Evolutionary conservation across 2,797 vertebrate species (phyloP).

Genomic region (Intellagama lesueurii): DNA sequence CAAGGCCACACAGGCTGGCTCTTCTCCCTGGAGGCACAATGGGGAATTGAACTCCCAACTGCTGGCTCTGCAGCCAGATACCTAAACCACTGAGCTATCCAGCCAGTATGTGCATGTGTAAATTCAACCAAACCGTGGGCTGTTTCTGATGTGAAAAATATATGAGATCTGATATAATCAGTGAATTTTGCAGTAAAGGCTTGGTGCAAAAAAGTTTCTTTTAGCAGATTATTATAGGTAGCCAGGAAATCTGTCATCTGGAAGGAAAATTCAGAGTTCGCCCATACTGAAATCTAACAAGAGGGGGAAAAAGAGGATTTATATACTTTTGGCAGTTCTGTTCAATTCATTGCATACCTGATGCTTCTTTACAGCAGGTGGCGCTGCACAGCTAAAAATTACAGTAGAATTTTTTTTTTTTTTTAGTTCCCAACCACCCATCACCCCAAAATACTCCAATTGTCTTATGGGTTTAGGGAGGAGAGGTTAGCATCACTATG

Average conservation of each 20-base stretch:
- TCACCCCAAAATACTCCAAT: neutral
- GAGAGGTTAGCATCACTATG: neutral
- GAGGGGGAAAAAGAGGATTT: fast-evolving
- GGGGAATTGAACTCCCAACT: no score
- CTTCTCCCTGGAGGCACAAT: no score
- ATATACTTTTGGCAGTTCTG: neutral
- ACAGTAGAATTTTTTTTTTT: neutral
- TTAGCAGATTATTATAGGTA: fast-evolving
- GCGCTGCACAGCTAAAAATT: slow-evolving; percentile 47
- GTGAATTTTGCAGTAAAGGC: no score
- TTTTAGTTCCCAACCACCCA: neutral
- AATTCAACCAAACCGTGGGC: no score
- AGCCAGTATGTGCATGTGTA: no score
- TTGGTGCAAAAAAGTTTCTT: neutral
- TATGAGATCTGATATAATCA: no score
- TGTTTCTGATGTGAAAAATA: no score
- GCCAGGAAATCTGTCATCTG: neutral
- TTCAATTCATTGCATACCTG: neutral
- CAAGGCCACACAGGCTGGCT: no score
- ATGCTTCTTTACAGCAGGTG: slow-evolving; percentile 33
- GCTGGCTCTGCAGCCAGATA: no score
- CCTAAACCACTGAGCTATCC: no score
- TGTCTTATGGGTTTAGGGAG: no score
- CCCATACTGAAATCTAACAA: neutral
- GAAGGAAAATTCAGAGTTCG: fast-evolving